Conservation (phyloP, 2,888 invertebrate species). For the Acleris emargana region DNA sequence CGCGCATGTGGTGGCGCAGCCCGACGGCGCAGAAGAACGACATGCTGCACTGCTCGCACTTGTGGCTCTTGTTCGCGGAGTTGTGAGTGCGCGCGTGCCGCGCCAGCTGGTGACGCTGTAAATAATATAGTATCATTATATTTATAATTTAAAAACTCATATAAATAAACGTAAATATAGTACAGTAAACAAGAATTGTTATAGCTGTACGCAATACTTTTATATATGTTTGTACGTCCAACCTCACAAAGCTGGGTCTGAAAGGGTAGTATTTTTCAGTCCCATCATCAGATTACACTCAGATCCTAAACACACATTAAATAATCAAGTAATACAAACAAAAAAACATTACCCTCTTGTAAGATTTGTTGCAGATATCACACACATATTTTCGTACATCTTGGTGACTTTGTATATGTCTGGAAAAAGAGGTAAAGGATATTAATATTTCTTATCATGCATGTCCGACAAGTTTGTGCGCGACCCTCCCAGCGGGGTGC, state of each 20-base stretch:
- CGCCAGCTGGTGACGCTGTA: constrained; percentile 35
- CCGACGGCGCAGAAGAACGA: constrained; percentile 49
- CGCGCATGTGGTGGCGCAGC: constrained; percentile 60
- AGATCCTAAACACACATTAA: too few relatives aligned
- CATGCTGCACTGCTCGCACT: constrained; percentile 63
- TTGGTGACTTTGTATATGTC: constrained; percentile 54
- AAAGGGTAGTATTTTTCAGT: too few relatives aligned
- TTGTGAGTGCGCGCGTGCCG: constrained; percentile 58
- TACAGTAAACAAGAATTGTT: too few relatives aligned
- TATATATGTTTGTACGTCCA: too few relatives aligned
- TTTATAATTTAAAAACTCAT: not conserved
- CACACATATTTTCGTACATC: constrained; percentile 52
- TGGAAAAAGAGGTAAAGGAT: constrained; percentile 44
- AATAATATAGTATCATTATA: too few relatives aligned
- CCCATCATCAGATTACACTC: too few relatives aligned
- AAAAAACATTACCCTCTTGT: constrained; percentile 56
- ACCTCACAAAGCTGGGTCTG: too few relatives aligned
- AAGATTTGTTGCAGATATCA: constrained; percentile 59
- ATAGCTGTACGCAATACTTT: too few relatives aligned
- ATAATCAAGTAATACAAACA: too few relatives aligned
- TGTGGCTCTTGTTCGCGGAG: constrained; percentile 50
- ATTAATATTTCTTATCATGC: not conserved
- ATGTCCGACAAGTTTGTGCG: not conserved
- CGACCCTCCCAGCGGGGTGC: too few relatives aligned
- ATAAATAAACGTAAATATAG: too few relatives aligned